Conservation (phyloP, 2,797 vertebrate species). For the Aphelocoma californica region DNA sequence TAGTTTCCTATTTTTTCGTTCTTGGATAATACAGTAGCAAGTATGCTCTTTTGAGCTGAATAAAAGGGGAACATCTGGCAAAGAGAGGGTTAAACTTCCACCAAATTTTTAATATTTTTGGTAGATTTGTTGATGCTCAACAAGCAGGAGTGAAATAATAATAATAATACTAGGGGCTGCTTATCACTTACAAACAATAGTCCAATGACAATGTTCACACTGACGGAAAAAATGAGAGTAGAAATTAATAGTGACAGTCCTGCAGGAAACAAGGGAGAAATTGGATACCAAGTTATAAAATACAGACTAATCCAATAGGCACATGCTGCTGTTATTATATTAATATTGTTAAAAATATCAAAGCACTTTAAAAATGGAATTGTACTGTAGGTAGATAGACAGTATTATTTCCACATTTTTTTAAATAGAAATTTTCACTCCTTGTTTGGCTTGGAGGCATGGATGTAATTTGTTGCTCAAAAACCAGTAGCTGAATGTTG, state of each 20-base stretch:
- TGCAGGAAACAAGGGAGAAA: constrained; percentile 78
- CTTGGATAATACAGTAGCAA: constrained; percentile 5
- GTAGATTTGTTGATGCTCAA: constrained; percentile 72
- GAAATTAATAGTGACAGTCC: constrained; percentile 79
- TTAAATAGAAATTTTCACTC: constrained; percentile 65
- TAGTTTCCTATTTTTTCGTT: constrained; percentile 36
- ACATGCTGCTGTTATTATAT: constrained; percentile 78
- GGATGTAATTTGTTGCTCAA: constrained; percentile 52
- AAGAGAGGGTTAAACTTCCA: constrained; percentile 61
- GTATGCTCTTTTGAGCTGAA: neutral
- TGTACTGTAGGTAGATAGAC: constrained; percentile 63
- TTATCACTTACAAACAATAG: constrained; percentile 76
- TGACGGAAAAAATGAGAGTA: constrained; percentile 77
- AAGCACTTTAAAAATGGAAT: constrained; percentile 74
- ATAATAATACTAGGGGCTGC: constrained; percentile 66
- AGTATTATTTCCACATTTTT: constrained; percentile 67
- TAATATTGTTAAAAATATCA: constrained; percentile 81
- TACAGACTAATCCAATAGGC: constrained; percentile 79
- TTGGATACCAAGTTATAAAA: constrained; percentile 80
- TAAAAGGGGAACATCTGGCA: neutral
- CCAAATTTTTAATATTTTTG: constrained; percentile 69
- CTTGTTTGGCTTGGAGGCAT: constrained; percentile 64
- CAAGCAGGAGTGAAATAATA: constrained; percentile 74
- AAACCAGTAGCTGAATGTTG: constrained; percentile 32
- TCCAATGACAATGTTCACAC: constrained; percentile 72